Percentiles rank a stretch among this genome's conserved stretches.
Conservation (phyloP, 2,888 invertebrate species). For the Mongoloraphidia duomilia region DNA sequence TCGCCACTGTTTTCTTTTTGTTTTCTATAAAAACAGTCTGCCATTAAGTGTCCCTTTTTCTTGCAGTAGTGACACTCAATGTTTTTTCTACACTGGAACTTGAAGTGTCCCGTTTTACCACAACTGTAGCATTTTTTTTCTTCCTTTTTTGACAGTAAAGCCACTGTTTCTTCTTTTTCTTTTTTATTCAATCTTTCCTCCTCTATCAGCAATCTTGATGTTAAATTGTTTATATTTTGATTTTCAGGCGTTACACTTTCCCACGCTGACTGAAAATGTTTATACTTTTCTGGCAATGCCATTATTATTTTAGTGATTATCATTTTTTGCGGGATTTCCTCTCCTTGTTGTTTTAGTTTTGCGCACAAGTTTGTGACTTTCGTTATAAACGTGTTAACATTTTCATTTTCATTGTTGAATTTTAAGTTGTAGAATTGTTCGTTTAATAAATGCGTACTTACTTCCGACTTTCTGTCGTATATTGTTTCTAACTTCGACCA, state of each 20-base stretch:
- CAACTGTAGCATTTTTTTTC: constrained; percentile 6
- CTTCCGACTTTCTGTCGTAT: constrained; percentile 5
- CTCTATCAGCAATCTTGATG: constrained; percentile 14
- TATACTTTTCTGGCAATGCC: constrained; percentile 12
- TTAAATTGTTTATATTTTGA: constrained; percentile 16
- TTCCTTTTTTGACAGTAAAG: background rate
- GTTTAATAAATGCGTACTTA: constrained; percentile 14
- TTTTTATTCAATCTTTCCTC: constrained; percentile 15
- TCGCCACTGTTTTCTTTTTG: constrained; percentile 2
- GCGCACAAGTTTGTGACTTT: background rate
- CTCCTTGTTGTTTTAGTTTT: background rate
- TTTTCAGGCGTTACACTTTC: constrained; percentile 15
- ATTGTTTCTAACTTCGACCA: constrained; percentile 11
- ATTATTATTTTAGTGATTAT: constrained; percentile 13
- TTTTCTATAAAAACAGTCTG: constrained; percentile 9
- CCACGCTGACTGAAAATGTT: constrained; percentile 15
- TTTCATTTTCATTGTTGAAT: too few species aligned
- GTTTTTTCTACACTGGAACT: constrained; percentile 9
- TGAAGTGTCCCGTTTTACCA: constrained; percentile 6
- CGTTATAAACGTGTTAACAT: background rate
- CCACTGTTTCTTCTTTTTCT: constrained; percentile 3
- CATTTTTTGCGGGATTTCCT: constrained; percentile 11
- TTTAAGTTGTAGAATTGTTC: background rate
- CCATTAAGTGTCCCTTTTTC: constrained; percentile 9
- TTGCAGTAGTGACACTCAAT: constrained; percentile 8